These are phyloP conservation scores for Planiliza haematocheilus DNA, from an alignment of 2,113 vertebrate genomes.

Conservation along the genomic window DNA sequence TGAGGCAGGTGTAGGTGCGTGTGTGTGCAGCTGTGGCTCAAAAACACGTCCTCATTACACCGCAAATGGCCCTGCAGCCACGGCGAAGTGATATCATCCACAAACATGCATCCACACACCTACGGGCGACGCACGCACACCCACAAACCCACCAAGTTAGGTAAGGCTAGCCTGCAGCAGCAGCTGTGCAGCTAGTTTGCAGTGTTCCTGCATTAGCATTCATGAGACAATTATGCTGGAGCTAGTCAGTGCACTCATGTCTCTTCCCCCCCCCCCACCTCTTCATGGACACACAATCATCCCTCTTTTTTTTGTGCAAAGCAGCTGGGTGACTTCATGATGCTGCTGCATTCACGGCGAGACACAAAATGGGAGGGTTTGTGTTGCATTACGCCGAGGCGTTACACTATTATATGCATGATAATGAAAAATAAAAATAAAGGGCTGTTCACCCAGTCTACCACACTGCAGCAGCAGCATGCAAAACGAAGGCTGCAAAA, in stretches of 20 bases:
- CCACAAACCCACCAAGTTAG: slow-evolving; percentile 44
- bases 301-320: background rate
- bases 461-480: slow-evolving; percentile 62
- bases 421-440: no score
- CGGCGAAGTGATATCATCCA: slow-evolving; percentile 69
- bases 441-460: slow-evolving; percentile 27
- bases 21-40: slow-evolving; percentile 50
- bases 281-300: background rate
- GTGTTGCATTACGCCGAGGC: slow-evolving; percentile 61
- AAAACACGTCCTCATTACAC: slow-evolving; percentile 49
- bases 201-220: slow-evolving; percentile 72
- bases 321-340: slow-evolving; percentile 47
- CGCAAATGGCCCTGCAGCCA: slow-evolving; percentile 56
- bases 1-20: slow-evolving; percentile 64
- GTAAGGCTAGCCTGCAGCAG: slow-evolving; percentile 48
- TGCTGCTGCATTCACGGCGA: slow-evolving; percentile 60
- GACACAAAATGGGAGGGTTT: slow-evolving; percentile 64
- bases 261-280: no score
- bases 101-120: slow-evolving; percentile 66
- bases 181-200: slow-evolving; percentile 50
- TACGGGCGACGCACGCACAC: slow-evolving; percentile 26
- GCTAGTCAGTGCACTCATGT: background rate
- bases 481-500: slow-evolving; percentile 44
- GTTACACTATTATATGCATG: slow-evolving; percentile 41
- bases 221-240: slow-evolving; percentile 61